Evolutionary conservation across 2,797 vertebrate species (phyloP).

Genomic region (Tokudaia tokunoshimensis): DNA sequence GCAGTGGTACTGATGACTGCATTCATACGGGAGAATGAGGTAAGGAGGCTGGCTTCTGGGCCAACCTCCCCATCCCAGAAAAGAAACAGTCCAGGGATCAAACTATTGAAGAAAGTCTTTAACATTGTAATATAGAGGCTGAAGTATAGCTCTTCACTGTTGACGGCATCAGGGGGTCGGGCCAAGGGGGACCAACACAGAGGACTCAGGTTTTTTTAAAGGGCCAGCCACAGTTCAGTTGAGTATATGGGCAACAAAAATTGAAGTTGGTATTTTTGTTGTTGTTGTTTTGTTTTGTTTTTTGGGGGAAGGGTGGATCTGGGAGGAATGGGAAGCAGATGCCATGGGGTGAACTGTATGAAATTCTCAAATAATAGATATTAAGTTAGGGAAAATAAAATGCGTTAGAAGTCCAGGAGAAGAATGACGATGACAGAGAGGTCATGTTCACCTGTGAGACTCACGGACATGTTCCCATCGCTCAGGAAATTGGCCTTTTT

Average conservation of each 20-base stretch:
- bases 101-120: not conserved
- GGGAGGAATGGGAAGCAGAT: not conserved
- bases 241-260: not conserved
- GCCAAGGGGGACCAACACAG: not conserved
- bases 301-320: not conserved
- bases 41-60: not conserved
- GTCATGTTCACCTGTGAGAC: slow-evolving; percentile 24
- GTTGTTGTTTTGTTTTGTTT: not conserved
- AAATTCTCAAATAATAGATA: not conserved
- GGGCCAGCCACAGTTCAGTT: not conserved
- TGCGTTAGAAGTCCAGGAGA: slow-evolving; percentile 41
- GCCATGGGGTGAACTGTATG: not conserved
- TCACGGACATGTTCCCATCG: not conserved
- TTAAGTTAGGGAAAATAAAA: not conserved
- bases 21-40: not conserved
- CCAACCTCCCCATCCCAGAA: not conserved
- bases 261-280: not conserved
- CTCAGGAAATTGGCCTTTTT: not conserved
- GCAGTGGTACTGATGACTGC: not conserved
- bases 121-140: not conserved
- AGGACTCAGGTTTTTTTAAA: not conserved
- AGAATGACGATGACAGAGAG: not conserved
- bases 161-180: not conserved
- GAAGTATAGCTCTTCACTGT: not conserved
- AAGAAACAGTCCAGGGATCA: not conserved